Percentiles rank a stretch among this genome's conserved stretches.
These are phyloP conservation scores for Hippocampus zosterae DNA, from an alignment of 2,113 vertebrate species.

Conservation along the genomic window DNA sequence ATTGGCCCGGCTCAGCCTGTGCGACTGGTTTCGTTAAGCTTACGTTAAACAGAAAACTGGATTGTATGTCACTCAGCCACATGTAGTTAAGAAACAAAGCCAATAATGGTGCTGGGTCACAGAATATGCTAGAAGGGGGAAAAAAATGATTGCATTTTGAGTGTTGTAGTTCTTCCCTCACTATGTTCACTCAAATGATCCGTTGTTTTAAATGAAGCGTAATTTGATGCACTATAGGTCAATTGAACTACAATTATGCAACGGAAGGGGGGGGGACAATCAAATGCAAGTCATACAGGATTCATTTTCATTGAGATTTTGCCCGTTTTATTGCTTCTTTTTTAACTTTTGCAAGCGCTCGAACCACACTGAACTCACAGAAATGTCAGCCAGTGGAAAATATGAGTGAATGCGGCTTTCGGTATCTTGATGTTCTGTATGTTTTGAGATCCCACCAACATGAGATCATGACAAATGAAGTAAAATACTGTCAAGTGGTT, in stretches of 20 bases:
- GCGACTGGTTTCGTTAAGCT: slow-evolving; percentile 24
- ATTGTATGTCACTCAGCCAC: background rate
- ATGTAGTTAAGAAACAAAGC: background rate
- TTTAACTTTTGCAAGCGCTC: slow-evolving; percentile 17
- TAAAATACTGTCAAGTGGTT: slow-evolving; percentile 43
- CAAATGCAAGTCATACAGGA: slow-evolving; percentile 8
- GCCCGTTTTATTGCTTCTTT: slow-evolving; percentile 1
- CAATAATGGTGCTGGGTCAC: background rate
- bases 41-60: slow-evolving; percentile 11
- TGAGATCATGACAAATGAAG: slow-evolving; percentile 56
- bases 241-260: background rate
- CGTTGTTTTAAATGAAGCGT: background rate
- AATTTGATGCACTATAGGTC: background rate
- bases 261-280: background rate
- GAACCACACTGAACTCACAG: slow-evolving; percentile 11
- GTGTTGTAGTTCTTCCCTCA: background rate
- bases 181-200: background rate
- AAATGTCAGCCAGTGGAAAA: slow-evolving; percentile 63
- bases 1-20: slow-evolving; percentile 39
- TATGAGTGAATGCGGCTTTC: slow-evolving; percentile 33
- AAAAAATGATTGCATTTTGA: background rate
- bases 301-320: slow-evolving; percentile 11
- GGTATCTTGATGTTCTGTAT: slow-evolving; percentile 16
- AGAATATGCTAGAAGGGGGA: background rate
- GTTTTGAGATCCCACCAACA: slow-evolving; percentile 27